Base-by-base conservation (phyloP, 1,140 invertebrate genomes). In the Drosophila albomicans region DNA sequence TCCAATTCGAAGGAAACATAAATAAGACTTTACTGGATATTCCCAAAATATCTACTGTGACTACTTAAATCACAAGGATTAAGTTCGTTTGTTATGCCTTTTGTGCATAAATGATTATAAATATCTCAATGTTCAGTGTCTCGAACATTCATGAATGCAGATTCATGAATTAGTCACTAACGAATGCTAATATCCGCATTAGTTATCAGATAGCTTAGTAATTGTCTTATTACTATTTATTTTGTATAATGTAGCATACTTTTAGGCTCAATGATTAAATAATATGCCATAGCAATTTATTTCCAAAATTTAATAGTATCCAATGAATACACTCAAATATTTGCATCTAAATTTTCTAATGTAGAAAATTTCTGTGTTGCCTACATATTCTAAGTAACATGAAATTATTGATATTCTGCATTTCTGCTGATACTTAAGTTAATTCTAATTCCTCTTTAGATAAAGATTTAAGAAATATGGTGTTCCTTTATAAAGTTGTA, bases 51-150 rank as follows among this genome's bases (percentile, higher is more conserved):
- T 20, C 15, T 6, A 20, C 13, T 48, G 15, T 20, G 13, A 48
- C 2, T 48, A 13, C 20, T 16, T 48, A 48, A 48, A 52, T 52
- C n/a, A 52, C 28, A 52, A 32, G 51, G 51, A 52, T 54, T 54
- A 15, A 49, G 48, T 49, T 10, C 25, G 10, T 10, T 54, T 30
- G 10, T 13, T 32, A 13, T 7, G n/a, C 28, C 11, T 52, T 54
- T 28, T 4, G 5, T 43, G 41, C 8, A 8, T 54, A 32, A 15
- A 54, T 54, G 6, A 54, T 13, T 54, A 49, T 49, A 25, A 49
- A 5, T 5, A n/a, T 43, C 41, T 43, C 0, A 43, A 43, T 43
- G n/a, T 32, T 15, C 6, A 54, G n/a, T 7, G 51, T 8, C 49
- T 16, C 25, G 10, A n/a, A 11, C 35, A 30, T 30, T 13, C 4